These are phyloP conservation scores for Ostrea edulis DNA, from an alignment of 1,140 invertebrate species.

Conservation along the genomic window DNA sequence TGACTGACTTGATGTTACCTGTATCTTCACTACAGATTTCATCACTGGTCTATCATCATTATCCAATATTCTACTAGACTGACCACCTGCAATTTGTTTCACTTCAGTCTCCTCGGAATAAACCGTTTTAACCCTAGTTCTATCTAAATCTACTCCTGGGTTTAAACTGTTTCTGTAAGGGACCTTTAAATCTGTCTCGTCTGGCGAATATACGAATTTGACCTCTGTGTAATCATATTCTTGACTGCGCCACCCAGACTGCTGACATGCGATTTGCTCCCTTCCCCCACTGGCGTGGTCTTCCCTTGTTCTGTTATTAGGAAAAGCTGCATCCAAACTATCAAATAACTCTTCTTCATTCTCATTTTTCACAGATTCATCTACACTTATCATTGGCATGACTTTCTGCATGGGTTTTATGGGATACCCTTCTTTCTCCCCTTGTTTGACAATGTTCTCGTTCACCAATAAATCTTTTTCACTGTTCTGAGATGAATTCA, in stretches of 20 bases:
- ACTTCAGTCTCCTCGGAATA: slow-evolving; percentile 17
- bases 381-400: background rate
- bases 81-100: background rate
- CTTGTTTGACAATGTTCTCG: background rate
- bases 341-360: background rate
- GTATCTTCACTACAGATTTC: background rate
- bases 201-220: background rate
- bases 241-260: background rate
- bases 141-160: background rate
- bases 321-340: background rate
- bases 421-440: background rate
- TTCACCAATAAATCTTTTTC: background rate
- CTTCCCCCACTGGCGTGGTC: background rate
- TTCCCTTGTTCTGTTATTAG: background rate
- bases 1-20: background rate
- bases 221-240: background rate
- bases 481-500: background rate
- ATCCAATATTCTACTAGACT: background rate
- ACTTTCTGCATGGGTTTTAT: background rate
- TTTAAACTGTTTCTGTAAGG: background rate
- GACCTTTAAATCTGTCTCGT: slow-evolving; percentile 17
- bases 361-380: background rate
- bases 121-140: background rate
- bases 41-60: background rate
- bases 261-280: background rate